These are phyloP conservation scores for Pseudochirops cupreus DNA, from an alignment of 2,797 vertebrate genomes.

Conservation along the genomic window DNA sequence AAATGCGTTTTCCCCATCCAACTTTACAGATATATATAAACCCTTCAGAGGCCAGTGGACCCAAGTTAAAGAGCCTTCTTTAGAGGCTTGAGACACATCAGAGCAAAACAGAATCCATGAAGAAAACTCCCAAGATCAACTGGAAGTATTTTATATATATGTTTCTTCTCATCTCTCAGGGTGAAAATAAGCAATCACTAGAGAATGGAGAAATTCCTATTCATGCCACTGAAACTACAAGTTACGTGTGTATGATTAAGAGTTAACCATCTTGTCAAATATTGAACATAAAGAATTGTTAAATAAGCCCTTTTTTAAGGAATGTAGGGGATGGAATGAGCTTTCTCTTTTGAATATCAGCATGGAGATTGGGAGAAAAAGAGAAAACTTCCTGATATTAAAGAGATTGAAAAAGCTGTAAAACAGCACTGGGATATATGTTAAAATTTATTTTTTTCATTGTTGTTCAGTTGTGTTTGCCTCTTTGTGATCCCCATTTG, in stretches of 20 bases:
- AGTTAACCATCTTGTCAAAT: conserved; percentile 41
- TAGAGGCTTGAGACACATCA: background rate
- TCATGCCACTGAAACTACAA: conserved; percentile 41
- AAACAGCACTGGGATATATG: conserved; percentile 40
- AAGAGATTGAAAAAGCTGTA: conserved; percentile 46
- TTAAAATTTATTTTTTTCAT: background rate
- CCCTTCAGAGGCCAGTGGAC: background rate
- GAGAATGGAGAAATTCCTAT: conserved; percentile 55
- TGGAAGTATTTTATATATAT: background rate
- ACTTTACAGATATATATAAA: background rate
- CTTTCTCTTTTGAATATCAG: background rate
- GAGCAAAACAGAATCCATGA: background rate
- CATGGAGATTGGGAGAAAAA: background rate
- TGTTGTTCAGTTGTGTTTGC: background rate
- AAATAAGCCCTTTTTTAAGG: background rate
- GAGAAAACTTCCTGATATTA: conserved; percentile 5
- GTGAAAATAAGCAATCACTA: background rate
- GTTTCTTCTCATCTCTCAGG: background rate
- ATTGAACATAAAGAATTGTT: conserved; percentile 2
- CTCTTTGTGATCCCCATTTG: background rate
- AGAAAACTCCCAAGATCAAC: background rate
- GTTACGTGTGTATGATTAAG: conserved; percentile 5
- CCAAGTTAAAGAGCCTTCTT: background rate
- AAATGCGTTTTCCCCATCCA: background rate
- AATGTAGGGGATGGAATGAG: background rate